These are phyloP conservation scores for Cheumatopsyche charites DNA, from an alignment of 1,140 invertebrate genomes.

Conservation along the genomic window DNA sequence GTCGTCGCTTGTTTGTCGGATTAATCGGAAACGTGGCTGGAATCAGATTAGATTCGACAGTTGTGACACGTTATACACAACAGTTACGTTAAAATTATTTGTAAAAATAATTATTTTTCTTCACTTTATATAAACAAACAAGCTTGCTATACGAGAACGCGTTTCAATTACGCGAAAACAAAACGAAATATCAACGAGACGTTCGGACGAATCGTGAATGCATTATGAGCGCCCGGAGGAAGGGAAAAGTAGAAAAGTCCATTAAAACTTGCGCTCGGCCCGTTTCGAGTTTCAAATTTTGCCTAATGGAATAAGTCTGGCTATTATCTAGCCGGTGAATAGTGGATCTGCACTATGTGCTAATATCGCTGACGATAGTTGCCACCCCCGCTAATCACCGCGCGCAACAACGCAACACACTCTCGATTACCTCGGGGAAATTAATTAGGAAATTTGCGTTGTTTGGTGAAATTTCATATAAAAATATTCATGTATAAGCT, in stretches of 20 bases:
- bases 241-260: not conserved
- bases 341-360: not conserved
- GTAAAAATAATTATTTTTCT: too few relatives aligned
- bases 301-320: not conserved
- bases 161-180: not conserved
- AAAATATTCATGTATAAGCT: too few relatives aligned
- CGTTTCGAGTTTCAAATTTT: constrained; percentile 5
- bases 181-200: not conserved
- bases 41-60: too few relatives aligned
- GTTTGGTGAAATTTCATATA: too few relatives aligned
- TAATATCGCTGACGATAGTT: not conserved
- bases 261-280: not conserved
- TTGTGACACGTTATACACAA: too few relatives aligned
- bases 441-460: too few relatives aligned
- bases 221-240: not conserved
- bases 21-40: too few relatives aligned
- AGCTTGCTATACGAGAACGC: not conserved
- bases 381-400: not conserved
- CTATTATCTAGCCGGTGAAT: not conserved
- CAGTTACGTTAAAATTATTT: too few relatives aligned
- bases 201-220: not conserved
- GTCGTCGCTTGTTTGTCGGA: too few relatives aligned
- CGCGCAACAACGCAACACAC: too few relatives aligned
- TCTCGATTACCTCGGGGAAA: too few relatives aligned
- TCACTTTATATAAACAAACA: too few relatives aligned